Conservation (phyloP, 2,888 invertebrate genomes). For the Cephus sareptanus region DNA sequence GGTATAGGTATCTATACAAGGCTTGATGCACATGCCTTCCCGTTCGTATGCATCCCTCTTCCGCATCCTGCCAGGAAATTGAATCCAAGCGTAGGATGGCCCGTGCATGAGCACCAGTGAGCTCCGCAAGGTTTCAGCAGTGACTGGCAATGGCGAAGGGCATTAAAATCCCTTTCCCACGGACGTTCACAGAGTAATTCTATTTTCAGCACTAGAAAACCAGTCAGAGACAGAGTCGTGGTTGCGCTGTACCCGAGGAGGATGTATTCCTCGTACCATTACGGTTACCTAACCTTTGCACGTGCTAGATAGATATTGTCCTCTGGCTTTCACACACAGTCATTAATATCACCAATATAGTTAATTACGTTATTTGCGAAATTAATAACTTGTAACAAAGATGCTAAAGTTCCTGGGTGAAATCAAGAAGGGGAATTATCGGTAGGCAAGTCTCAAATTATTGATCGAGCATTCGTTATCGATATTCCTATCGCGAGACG, state of each 20-base stretch:
- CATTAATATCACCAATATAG: no score
- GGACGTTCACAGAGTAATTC: not conserved
- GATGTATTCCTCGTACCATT: not conserved
- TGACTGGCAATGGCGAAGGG: slow-evolving; percentile 38
- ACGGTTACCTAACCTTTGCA: not conserved
- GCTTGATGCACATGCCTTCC: slow-evolving; percentile 25
- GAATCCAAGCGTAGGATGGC: slow-evolving; percentile 36
- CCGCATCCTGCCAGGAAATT: slow-evolving; percentile 33
- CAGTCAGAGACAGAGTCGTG: not conserved
- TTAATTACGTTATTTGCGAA: no score
- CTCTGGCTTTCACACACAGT: no score
- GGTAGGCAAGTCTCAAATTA: slow-evolving; percentile 14
- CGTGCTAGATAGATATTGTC: no score
- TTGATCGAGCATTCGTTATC: slow-evolving; percentile 16
- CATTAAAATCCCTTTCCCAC: slow-evolving; percentile 41
- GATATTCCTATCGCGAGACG: slow-evolving; percentile 30
- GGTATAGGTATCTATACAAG: slow-evolving; percentile 11
- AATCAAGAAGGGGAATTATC: not conserved
- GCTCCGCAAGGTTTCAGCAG: not conserved
- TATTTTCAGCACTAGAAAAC: not conserved
- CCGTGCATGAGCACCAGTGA: slow-evolving; percentile 3
- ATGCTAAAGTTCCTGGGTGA: no score
- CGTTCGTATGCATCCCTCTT: slow-evolving; percentile 17
- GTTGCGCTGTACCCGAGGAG: not conserved
- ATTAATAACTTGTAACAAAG: no score